Percentiles rank a stretch among this genome's conserved stretches.
phyloP scores from a whole-genome alignment of 2,113 vertebrate species.

The Gallinago media region DNA sequence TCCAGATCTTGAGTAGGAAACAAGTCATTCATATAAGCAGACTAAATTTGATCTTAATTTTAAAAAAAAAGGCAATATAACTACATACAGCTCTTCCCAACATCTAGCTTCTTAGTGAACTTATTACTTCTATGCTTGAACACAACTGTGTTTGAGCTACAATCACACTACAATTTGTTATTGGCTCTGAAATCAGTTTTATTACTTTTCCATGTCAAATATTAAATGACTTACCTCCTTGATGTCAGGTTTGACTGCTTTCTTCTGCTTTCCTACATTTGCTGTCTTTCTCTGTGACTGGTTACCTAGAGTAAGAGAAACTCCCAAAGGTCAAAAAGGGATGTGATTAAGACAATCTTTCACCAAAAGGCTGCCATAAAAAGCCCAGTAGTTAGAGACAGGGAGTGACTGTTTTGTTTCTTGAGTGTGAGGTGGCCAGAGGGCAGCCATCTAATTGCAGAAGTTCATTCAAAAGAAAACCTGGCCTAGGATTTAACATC shows the following conservation, averaged over 20 bases:
- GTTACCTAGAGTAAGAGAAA: conserved; percentile 59
- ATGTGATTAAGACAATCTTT: not conserved
- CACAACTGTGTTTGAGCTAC: not conserved
- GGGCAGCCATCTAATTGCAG: not conserved
- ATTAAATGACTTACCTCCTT: not conserved
- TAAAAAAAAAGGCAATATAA: not conserved
- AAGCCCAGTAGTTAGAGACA: not conserved
- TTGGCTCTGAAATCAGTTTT: not conserved
- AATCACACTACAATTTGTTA: not conserved
- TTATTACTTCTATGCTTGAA: not conserved
- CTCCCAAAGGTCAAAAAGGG: not conserved
- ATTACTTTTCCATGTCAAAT: not conserved
- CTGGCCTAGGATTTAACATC: not conserved
- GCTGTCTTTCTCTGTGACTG: conserved; percentile 52
- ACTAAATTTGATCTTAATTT: not conserved
- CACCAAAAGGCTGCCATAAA: not conserved
- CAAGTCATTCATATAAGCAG: not conserved
- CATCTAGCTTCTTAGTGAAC: not conserved
- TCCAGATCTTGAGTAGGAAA: not conserved
- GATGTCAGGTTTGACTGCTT: conserved; percentile 29
- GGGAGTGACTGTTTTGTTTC: not conserved
- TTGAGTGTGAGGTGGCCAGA: not conserved
- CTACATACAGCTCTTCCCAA: not conserved
- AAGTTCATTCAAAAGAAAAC: not conserved
- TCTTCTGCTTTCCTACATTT: conserved; percentile 44